These are phyloP conservation scores for Daubentonia madagascariensis DNA, from an alignment of 2,113 vertebrate species.

Conservation along the genomic window DNA sequence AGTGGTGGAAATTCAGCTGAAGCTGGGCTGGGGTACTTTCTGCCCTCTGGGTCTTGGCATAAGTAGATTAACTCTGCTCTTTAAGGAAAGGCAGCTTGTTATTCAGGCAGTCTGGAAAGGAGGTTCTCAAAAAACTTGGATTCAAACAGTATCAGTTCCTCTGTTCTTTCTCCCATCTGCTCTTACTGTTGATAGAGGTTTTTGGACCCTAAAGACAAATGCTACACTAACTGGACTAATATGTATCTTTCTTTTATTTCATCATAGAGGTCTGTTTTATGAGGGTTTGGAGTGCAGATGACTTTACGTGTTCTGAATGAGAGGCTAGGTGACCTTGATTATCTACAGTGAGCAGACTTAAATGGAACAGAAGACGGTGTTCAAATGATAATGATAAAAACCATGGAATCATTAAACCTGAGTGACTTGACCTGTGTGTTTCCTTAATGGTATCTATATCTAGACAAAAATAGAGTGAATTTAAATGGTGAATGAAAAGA, in stretches of 20 bases:
- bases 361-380: not conserved
- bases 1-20: not conserved
- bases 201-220: constrained; percentile 36
- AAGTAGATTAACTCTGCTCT: not conserved
- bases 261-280: constrained; percentile 11
- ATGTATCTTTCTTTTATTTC: not conserved
- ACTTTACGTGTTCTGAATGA: not conserved
- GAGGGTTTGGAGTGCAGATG: not conserved
- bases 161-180: not conserved
- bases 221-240: not conserved
- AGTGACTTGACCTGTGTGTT: constrained; percentile 4
- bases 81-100: not conserved
- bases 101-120: not conserved
- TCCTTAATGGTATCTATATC: not conserved
- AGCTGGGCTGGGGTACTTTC: not conserved
- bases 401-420: constrained; percentile 45
- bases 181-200: not conserved
- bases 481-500: not conserved
- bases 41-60: not conserved
- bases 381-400: not conserved
- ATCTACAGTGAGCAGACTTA: not conserved
- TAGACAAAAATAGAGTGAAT: not conserved
- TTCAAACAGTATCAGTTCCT: not conserved
- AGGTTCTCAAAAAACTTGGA: not conserved
- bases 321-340: not conserved